These are phyloP conservation scores for Fringilla coelebs DNA, from an alignment of 2,797 vertebrate species.

Conservation along the genomic window DNA sequence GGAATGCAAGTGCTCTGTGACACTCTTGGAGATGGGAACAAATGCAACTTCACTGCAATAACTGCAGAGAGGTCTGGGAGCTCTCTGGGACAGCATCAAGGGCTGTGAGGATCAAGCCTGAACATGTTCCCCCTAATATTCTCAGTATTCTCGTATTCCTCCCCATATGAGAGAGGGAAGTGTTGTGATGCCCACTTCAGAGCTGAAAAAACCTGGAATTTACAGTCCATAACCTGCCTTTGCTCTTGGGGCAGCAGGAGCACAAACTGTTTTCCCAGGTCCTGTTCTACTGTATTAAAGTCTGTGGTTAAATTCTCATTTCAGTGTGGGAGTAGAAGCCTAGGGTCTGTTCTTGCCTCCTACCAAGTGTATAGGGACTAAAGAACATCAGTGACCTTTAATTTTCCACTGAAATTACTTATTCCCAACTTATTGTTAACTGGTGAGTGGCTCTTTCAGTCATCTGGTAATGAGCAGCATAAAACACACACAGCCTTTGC, in stretches of 20 bases:
- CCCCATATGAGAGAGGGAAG: too few species aligned
- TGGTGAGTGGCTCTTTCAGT: neutral
- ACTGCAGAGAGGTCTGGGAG: neutral
- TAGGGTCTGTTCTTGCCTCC: neutral
- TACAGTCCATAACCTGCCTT: neutral
- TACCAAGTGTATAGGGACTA: neutral
- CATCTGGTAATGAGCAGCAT: neutral
- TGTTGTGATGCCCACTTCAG: too few species aligned
- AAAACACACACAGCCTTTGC: neutral
- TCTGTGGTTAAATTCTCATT: neutral
- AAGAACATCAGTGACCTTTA: neutral
- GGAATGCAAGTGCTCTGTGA: neutral
- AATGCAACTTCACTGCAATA: neutral
- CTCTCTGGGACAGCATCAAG: neutral
- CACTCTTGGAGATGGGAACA: neutral
- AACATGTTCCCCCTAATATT: neutral
- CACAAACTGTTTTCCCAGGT: neutral
- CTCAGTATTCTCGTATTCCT: too few species aligned
- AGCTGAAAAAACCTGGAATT: neutral
- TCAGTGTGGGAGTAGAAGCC: neutral
- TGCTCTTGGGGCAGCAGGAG: neutral
- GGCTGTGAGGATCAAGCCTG: neutral
- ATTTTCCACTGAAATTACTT: neutral
- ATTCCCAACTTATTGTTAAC: neutral
- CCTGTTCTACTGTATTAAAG: neutral